Evolutionary conservation across 1,140 invertebrate species (phyloP).

Genomic region (Zaprionus camerounensis): DNA sequence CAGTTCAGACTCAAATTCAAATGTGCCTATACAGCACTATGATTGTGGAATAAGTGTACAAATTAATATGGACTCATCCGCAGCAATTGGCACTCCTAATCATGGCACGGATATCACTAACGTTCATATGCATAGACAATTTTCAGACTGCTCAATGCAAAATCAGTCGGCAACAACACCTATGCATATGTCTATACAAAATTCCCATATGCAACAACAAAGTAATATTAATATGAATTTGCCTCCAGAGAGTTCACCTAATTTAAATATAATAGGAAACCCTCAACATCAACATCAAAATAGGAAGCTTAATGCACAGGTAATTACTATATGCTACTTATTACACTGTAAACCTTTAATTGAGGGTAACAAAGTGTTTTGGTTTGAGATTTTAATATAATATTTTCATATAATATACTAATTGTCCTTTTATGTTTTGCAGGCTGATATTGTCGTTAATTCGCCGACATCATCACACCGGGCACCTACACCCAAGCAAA

Average conservation of each 20-base stretch:
- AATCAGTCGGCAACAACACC: constrained; percentile 86
- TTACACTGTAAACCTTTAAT: too few relatives aligned
- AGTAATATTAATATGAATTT: constrained; percentile 74
- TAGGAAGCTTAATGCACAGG: constrained; percentile 75
- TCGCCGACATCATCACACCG: constrained; percentile 63
- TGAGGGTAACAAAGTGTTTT: too few relatives aligned
- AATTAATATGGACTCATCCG: constrained; percentile 93
- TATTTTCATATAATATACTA: neutral
- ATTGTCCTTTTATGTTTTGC: neutral
- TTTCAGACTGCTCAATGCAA: constrained; percentile 87
- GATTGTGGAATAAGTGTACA: constrained; percentile 93
- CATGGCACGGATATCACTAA: constrained; percentile 89
- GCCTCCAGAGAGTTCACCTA: constrained; percentile 59
- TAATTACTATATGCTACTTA: constrained; percentile 20
- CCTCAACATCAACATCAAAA: constrained; percentile 68
- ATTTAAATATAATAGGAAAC: constrained; percentile 71
- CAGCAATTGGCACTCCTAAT: constrained; percentile 93
- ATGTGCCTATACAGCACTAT: constrained; percentile 91
- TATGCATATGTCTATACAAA: constrained; percentile 85
- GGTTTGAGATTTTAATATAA: too few relatives aligned
- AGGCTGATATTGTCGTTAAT: constrained; percentile 66
- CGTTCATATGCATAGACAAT: constrained; percentile 85
- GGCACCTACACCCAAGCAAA: constrained; percentile 77
- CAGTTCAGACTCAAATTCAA: constrained; percentile 84
- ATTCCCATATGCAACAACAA: constrained; percentile 78